Base-by-base conservation (phyloP, 2,797 vertebrate species). In the Hydrophis major region DNA sequence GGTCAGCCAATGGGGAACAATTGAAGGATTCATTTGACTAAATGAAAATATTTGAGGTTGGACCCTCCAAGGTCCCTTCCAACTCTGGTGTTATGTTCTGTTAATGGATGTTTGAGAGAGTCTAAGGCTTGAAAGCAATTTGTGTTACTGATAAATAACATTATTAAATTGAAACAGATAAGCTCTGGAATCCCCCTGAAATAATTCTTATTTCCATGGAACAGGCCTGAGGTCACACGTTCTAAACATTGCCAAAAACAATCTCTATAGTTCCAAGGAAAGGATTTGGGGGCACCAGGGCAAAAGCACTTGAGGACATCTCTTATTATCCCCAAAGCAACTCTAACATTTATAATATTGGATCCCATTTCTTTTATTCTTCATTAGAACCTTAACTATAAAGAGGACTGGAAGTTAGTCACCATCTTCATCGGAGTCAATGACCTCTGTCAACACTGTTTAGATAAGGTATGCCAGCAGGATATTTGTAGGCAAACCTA, bases 361-460 rank as follows among this genome's bases (percentile, higher is more conserved):
- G 47, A 53, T 88, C 92, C 55, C 94, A 42, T 96, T 94, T 93
- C 2, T 96, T 96, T 96, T 95, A 89, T 97, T 59, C 95, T 14
- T 92, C 90, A 11, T 90, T 95, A 99, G 99, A 94, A 97, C 6
- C 98, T 99, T 92, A 97, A 98, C 96, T 98, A 99, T 96, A 92
- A 98, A 89, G 97, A 98, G 12, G 99, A 99, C 95, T 99, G 99
- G 99, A 99, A 99, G 97, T 96, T 99, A 95, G 98, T 99, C 96
- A 99, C 99, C 4, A 92, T 99, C 94, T 98, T 99, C 87, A 96
- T 99, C 42, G 99, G 99, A 94, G 97, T 97, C 95, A 99, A 98
- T 0, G 99, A 99, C 97, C 96, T 99, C 91, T 99, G 99, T 96
- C 98, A 98, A 93, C 99, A 98, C 97, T 99, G 99, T 95, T 95